phyloP scores from a whole-genome alignment of 2,113 vertebrate species.

The Lipophrys pholis region DNA sequence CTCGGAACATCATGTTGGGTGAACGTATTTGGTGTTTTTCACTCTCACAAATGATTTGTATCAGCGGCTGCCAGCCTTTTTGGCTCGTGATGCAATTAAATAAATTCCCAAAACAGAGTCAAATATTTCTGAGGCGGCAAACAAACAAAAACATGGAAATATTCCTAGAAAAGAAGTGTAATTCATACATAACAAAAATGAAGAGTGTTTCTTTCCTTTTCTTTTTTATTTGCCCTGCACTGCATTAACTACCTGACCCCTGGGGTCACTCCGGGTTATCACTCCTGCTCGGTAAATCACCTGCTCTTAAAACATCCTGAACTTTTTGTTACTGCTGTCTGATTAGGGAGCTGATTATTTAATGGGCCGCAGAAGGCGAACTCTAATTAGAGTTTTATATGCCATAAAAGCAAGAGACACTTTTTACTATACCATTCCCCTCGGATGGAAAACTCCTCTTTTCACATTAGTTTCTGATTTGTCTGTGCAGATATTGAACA shows the following conservation, averaged over 20 bases:
- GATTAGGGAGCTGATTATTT: neutral
- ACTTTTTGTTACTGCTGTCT: neutral
- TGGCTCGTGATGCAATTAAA: no score
- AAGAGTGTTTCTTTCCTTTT: neutral
- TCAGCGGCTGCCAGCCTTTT: no score
- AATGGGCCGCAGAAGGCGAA: neutral
- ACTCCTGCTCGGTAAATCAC: neutral
- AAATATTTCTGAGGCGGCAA: no score
- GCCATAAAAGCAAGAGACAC: slow-evolving; percentile 6
- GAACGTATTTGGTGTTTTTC: no score
- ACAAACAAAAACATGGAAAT: no score
- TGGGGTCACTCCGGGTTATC: neutral
- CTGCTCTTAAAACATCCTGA: neutral
- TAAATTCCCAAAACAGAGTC: no score
- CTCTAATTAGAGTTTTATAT: neutral
- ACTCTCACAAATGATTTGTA: no score
- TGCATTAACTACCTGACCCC: neutral
- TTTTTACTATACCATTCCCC: neutral
- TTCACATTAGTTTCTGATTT: neutral
- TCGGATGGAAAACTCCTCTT: neutral
- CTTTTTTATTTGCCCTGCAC: neutral
- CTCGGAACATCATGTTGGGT: no score
- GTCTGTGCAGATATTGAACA: slow-evolving; percentile 8
- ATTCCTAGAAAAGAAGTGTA: neutral
- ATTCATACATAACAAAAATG: neutral